A percentile compares a stretch with the other conserved stretches of the same genome.
These are phyloP conservation scores for Scarus forsteni DNA, from an alignment of 2,797 vertebrate species.

Conservation along the genomic window DNA sequence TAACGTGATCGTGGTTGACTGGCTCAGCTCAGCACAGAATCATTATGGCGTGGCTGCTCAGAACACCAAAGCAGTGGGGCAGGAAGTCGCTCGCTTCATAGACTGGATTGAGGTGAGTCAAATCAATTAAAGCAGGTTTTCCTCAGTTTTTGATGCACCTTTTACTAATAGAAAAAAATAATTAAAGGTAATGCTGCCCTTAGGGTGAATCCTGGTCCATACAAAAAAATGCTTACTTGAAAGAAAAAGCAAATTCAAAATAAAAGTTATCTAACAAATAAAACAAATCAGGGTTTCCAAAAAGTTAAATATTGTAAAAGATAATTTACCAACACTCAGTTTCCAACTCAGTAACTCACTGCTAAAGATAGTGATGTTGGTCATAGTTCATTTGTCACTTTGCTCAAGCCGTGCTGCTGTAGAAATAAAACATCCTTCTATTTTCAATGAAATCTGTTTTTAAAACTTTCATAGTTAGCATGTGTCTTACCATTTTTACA, in stretches of 20 bases:
- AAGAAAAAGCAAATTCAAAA: too few species aligned
- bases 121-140: background rate
- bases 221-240: too few species aligned
- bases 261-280: too few species aligned
- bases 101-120: constrained; percentile 86
- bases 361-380: too few species aligned
- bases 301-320: too few species aligned
- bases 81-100: constrained; percentile 82
- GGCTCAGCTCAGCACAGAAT: constrained; percentile 84
- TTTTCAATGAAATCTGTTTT: too few species aligned
- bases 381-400: background rate
- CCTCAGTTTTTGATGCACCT: background rate
- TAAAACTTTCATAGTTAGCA: too few species aligned
- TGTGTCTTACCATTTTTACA: constrained; percentile 8
- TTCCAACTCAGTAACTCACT: too few species aligned
- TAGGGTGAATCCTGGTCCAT: too few species aligned
- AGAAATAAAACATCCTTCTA: background rate
- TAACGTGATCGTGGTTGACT: constrained; percentile 87
- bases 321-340: too few species aligned
- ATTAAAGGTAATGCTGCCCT: background rate
- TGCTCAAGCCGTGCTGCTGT: background rate
- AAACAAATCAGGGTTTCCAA: too few species aligned
- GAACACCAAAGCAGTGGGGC: constrained; percentile 84
- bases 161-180: background rate
- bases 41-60: constrained; percentile 85